Evolutionary conservation across 2,113 vertebrate species (phyloP).

Genomic region (Cheirogaleus medius): DNA sequence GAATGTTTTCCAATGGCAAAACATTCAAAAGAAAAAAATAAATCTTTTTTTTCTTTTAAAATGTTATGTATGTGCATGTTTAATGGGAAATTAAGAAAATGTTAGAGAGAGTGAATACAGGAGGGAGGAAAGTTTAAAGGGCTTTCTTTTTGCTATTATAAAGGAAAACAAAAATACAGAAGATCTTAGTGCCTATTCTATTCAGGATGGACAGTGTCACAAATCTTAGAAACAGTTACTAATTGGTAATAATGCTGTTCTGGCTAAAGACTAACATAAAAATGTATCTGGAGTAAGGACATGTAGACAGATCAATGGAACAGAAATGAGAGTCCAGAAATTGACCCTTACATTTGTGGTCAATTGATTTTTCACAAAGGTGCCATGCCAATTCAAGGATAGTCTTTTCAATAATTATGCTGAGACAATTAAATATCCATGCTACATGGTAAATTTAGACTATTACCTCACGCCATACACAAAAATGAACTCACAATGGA

Average conservation of each 20-base stretch:
- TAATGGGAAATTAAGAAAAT: not conserved
- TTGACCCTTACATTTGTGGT: not conserved
- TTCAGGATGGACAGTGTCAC: not conserved
- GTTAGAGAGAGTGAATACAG: not conserved
- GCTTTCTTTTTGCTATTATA: not conserved
- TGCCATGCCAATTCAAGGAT: not conserved
- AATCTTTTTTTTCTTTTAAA: not conserved
- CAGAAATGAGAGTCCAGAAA: not conserved
- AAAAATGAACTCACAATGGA: not conserved
- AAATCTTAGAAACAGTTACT: not conserved
- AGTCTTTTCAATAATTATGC: not conserved
- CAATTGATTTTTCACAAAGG: not conserved
- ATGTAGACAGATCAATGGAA: not conserved
- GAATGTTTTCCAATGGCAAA: not conserved
- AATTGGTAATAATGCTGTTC: not conserved
- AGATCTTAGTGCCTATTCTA: not conserved
- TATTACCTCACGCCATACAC: not conserved
- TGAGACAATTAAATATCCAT: not conserved
- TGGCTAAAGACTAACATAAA: not conserved
- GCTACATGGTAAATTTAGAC: not conserved
- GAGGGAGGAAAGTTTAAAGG: not conserved
- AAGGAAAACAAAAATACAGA: not conserved
- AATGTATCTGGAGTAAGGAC: not conserved
- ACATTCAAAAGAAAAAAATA: no score
- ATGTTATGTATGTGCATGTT: not conserved